phyloP scores from a whole-genome alignment of 2,113 vertebrate species.

The Atlantisia rogersi region DNA sequence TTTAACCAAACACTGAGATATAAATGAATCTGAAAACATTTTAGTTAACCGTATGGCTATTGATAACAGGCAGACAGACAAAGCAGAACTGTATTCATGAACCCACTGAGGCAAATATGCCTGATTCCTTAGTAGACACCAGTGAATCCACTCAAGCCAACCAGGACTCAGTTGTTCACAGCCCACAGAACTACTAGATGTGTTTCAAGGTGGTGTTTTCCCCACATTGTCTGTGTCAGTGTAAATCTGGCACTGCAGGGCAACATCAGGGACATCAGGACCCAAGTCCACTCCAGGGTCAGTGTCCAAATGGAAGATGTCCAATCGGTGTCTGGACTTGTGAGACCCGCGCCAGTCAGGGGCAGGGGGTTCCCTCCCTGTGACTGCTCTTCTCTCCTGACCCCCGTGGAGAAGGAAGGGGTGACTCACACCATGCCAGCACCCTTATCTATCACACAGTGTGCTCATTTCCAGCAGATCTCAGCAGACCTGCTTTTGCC shows the following conservation, averaged over 20 bases:
- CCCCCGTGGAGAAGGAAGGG: not conserved
- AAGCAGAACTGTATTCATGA: not conserved
- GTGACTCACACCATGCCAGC: not conserved
- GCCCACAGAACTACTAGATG: not conserved
- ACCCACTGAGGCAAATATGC: not conserved
- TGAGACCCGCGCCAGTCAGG: rapidly evolving
- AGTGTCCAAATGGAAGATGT: not conserved
- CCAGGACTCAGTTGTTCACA: not conserved
- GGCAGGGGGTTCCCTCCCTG: not conserved
- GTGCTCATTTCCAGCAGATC: not conserved
- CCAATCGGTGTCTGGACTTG: not conserved
- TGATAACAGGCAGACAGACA: not conserved
- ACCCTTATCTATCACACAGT: not conserved
- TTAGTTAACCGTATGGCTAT: not conserved
- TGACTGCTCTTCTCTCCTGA: not conserved
- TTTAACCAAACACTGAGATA: not conserved
- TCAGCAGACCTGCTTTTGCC: not conserved
- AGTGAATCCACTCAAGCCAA: not conserved
- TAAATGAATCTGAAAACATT: not conserved
- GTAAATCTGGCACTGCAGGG: not conserved
- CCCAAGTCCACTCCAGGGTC: not conserved
- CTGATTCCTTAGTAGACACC: not conserved
- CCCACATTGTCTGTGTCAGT: not conserved
- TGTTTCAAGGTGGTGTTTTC: not conserved
- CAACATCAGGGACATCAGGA: not conserved